Evolutionary conservation across 1,140 invertebrate genomes (phyloP), one percentile per base, ranked within the genome.

Genomic region (Drosophila subobscura): DNA sequence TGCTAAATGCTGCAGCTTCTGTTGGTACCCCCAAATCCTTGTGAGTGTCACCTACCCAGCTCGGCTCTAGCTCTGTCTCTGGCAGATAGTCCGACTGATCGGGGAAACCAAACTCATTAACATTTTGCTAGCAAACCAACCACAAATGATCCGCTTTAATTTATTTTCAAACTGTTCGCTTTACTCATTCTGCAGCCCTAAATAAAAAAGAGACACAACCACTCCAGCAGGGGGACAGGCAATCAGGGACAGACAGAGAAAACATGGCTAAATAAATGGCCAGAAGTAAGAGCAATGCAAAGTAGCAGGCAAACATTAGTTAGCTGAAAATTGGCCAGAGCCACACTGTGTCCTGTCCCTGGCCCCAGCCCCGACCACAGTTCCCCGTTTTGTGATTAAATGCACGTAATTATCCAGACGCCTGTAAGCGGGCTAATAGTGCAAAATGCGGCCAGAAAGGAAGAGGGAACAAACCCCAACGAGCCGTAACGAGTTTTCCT

Each of bases 61-160:
- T 16, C n/a, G 8, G 20, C 22, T 12, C 22, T 27, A 54, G 27
- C 49, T 67, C 50, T 65, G 33, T 8, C 14, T n/a, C 33, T n/a
- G 4, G 20, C 6, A n/a, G 8, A 20, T 5, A 8, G n/a, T 5
- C 25, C 5, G 4, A 5, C 20, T 25, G 12, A 20, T 23, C 27
- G 27, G 20, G 12, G 14, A 41, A 54, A 68, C 50, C 66, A 14
- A 70, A 52, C 66, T 70, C 66, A 70, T 70, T 70, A 70, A 70
- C 66, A 70, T 78, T 61, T 72, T 77, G 50, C 65, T 40, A 76
- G 42, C 80, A 85, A 86, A 77, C 67, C 56, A 54, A 77, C 80
- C 80, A 60, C 81, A 84, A 84, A 80, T 86, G 80, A 80, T 77
- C 65, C 63, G 20, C 41, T 64, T 67, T 68, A 81, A 74, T 74